These are phyloP conservation scores for Portevinia maculata DNA, from an alignment of 2,888 invertebrate species.

Conservation along the genomic window DNA sequence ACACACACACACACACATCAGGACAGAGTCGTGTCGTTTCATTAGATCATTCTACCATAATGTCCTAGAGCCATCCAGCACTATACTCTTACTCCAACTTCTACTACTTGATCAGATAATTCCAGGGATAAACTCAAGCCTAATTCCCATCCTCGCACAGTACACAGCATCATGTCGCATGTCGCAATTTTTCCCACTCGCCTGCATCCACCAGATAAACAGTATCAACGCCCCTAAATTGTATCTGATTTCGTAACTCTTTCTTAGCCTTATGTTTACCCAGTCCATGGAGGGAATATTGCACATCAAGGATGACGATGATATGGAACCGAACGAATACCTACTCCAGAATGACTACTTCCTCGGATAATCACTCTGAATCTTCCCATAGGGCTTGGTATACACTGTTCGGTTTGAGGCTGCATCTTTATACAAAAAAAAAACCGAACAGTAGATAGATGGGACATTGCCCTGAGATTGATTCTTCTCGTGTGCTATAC, in stretches of 20 bases:
- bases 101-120: conserved; percentile 71
- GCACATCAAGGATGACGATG: conserved; percentile 54
- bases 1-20: not conserved
- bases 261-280: conserved; percentile 39
- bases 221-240: conserved; percentile 71
- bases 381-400: conserved; percentile 67
- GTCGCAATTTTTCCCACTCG: conserved; percentile 53
- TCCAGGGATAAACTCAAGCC: conserved; percentile 56
- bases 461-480: conserved; percentile 74
- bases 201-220: conserved; percentile 53
- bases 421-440: not conserved
- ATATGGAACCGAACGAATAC: conserved; percentile 9
- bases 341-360: conserved; percentile 58
- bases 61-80: conserved; percentile 62
- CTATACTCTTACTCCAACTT: conserved; percentile 18
- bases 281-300: conserved; percentile 52
- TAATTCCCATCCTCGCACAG: conserved; percentile 46
- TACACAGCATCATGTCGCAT: conserved; percentile 66
- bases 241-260: conserved; percentile 63
- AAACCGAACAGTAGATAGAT: conserved; percentile 48
- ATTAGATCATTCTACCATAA: conserved; percentile 58
- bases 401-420: conserved; percentile 4
- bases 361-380: conserved; percentile 59
- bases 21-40: conserved; percentile 62
- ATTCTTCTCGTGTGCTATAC: conserved; percentile 54